These are phyloP conservation scores for Tholera decimalis DNA, from an alignment of 2,888 invertebrate genomes.

Conservation along the genomic window DNA sequence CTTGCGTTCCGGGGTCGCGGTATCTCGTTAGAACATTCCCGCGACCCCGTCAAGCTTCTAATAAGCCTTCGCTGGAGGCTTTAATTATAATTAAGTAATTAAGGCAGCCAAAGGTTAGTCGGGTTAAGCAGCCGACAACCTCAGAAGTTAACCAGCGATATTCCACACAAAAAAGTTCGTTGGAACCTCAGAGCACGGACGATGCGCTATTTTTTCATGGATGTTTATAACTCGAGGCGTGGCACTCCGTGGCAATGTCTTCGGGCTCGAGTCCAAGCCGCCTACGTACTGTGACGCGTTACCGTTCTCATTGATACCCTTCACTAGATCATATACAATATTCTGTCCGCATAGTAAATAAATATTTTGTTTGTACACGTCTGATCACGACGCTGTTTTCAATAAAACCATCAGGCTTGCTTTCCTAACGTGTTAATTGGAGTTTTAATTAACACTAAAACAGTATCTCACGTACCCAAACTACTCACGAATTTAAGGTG, in stretches of 20 bases:
- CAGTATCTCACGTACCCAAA: constrained; percentile 3
- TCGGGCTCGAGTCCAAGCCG: constrained; percentile 78
- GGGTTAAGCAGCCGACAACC: too few relatives aligned
- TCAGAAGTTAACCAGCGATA: too few relatives aligned
- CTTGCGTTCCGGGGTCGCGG: too few relatives aligned
- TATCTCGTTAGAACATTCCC: too few relatives aligned
- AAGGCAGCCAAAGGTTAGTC: too few relatives aligned
- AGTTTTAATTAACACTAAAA: constrained; percentile 21
- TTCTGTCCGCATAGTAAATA: constrained; percentile 39
- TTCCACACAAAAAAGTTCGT: too few relatives aligned
- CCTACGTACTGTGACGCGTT: constrained; percentile 67
- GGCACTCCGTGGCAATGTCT: constrained; percentile 68
- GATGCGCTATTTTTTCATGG: constrained; percentile 58
- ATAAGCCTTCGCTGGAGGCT: too few relatives aligned
- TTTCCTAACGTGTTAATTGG: constrained; percentile 16
- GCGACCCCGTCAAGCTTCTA: too few relatives aligned
- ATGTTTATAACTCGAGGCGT: constrained; percentile 75
- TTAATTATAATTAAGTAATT: too few relatives aligned
- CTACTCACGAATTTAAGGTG: too few relatives aligned
- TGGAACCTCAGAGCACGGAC: constrained; percentile 51
- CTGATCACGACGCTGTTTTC: constrained; percentile 27
- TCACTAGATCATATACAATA: constrained; percentile 55
- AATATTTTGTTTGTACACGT: constrained; percentile 42
- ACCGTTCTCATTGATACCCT: constrained; percentile 63
- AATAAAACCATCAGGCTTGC: constrained; percentile 7